Base-by-base conservation (phyloP, 2,797 vertebrate genomes). In the Helarctos malayanus region DNA sequence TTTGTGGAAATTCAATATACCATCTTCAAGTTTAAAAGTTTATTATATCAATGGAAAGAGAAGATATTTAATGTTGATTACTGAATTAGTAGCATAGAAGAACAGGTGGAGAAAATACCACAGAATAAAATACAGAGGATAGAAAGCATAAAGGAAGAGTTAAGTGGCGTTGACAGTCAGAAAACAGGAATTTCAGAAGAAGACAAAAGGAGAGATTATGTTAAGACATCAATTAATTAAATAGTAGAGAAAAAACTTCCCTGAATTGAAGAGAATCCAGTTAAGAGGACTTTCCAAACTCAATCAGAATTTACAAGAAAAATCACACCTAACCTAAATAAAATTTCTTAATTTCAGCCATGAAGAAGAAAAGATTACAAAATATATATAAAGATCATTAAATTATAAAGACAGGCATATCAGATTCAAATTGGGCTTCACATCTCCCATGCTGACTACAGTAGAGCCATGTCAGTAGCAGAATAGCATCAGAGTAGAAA, bases 1-100 rank as follows among this genome's bases (percentile, higher is more conserved):
- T 71, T 78, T 68, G 41, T 56, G 57, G 35, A 89, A 38, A 38
- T 76, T 84, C 3, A 25, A 18, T 38, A 87, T 3, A 57, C 2
- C 32, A 49, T 63, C 49, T 90, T 95, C 65, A 89, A 61, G 19
- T 63, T 88, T 80, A 92, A 87, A 86, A 68, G 12, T 90, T 65
- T 21, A 75, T 18, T 16, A n/a, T n/a, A 1, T 41, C 49, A 76
- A 9, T 56, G 65, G 25, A 71, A 54, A 63, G n/a, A 81, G n/a
- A 86, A 61, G 7, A 56, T 84, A 61, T 21, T 59, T n/a, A 63
- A n/a, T 88, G 27, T 76, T 69, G 35, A 52, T 79, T 81, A 63
- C 5, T 29, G 23, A 93, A 93, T 61, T 85, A 32, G 29, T 86
- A 92, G 25, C 68, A 83, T 3, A 56, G 56, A 78, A 81, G 18